Base-by-base conservation (phyloP, 2,888 invertebrate genomes). In the Nymphalis urticae region DNA sequence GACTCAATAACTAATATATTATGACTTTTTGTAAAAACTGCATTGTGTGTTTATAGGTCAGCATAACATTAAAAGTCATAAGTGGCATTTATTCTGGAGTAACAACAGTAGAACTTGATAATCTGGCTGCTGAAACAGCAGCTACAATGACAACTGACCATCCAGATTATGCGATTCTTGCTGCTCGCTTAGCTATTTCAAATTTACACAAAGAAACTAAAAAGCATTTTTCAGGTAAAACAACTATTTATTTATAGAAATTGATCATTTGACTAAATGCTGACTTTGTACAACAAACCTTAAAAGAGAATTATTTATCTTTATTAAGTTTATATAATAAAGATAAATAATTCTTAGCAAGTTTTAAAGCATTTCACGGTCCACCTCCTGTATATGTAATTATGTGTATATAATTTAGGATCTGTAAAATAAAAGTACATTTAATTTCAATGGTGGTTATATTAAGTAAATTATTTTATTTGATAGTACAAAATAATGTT, bases 121-220 rank as follows among this genome's bases (percentile, higher is more conserved):
- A 98, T 85, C 93, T 99, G 73, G 99, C 99, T 58, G 99, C 99
- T 0, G 99, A 99, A 90, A 99, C 97, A 53, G 98, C 99, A n/a
- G 99, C 99, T 16, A 97, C 97, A 47, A 97, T 99, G 96, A 99
- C 99, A 0, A 98, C 98, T 4, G 96, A 97, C 80, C 99, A 99
- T 90, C 98, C 99, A 0, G 99, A 99, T 90, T 99, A 99, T 93
- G 99, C 97, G 7, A 92, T 96, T 70, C 89, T 97, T 64, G 97
- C 97, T 65, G 97, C 97, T 4, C 94, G 99, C 76, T 97, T 99
- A 80, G 99, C 98, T 9, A 96, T 99, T 58, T 98, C 99, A 1
- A 99, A 99, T 92, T 93, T 99, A 71, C 99, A 99, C 82, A 99
- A 99, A 84, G 98, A 99, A 93, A 99, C 99, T 0, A 98, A 97